Conservation (phyloP, 2,113 vertebrate species). For the Fukomys damarensis region DNA sequence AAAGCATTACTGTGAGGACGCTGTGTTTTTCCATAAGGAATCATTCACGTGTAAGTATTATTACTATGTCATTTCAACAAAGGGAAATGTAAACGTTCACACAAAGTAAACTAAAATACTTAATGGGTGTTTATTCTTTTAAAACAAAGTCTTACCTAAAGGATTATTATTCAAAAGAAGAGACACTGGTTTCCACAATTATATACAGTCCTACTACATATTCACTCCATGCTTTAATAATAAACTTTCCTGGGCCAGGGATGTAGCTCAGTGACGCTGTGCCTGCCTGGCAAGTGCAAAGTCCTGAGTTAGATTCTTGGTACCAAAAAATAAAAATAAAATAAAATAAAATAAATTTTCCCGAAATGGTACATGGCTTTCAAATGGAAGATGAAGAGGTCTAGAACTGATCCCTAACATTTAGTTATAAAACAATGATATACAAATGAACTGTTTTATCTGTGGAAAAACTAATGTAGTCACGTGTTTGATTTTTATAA, state of each 20-base stretch:
- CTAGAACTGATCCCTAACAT: neutral
- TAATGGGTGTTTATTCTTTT: constrained; percentile 1
- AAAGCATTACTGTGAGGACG: neutral
- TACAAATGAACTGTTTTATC: neutral
- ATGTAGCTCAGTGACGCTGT: no score
- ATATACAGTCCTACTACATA: neutral
- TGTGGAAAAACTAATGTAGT: neutral
- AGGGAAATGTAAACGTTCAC: neutral
- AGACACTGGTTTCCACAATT: neutral
- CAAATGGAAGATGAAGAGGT: neutral
- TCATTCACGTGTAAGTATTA: neutral
- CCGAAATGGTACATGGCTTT: neutral
- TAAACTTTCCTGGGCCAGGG: neutral
- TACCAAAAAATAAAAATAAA: no score
- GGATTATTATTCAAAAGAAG: constrained; percentile 28
- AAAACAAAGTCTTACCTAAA: constrained; percentile 4
- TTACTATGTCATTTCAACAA: constrained; percentile 6
- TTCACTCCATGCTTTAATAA: neutral
- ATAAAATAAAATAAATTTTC: neutral
- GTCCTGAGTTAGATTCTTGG: no score
- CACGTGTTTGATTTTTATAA: neutral
- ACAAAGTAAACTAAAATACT: constrained; percentile 13
- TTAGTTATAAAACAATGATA: neutral
- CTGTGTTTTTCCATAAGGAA: constrained; percentile 16
- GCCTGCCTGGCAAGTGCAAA: no score